Conservation (phyloP, 2,113 vertebrate genomes). For the Apaloderma vittatum region DNA sequence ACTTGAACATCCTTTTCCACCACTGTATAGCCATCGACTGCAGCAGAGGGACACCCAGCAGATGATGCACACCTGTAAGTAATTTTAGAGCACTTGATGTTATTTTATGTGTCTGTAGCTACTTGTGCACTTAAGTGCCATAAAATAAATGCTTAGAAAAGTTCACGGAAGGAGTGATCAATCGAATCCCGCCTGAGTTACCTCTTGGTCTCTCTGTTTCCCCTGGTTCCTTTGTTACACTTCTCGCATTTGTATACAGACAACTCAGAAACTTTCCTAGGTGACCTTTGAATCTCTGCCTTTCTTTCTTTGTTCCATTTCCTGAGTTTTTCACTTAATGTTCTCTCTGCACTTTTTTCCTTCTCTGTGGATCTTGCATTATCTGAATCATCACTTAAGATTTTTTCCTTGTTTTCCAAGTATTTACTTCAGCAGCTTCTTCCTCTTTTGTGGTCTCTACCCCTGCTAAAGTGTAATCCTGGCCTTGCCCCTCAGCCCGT, state of each 20-base stretch:
- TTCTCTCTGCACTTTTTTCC: slow-evolving; percentile 33
- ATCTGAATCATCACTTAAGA: slow-evolving; percentile 25
- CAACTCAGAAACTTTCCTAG: slow-evolving; percentile 63
- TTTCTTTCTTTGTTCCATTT: slow-evolving; percentile 71
- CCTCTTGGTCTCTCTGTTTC: slow-evolving; percentile 28
- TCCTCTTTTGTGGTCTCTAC: slow-evolving; percentile 16
- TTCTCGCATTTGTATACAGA: slow-evolving; percentile 64
- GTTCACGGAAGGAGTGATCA: slow-evolving; percentile 12
- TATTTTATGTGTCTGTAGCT: not conserved
- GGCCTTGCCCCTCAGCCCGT: not conserved
- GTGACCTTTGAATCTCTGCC: slow-evolving; percentile 63
- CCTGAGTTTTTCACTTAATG: slow-evolving; percentile 63
- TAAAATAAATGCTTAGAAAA: not conserved
- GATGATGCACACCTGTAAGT: not conserved
- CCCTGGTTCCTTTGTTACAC: slow-evolving; percentile 5
- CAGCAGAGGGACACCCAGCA: not conserved
- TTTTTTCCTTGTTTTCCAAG: slow-evolving; percentile 26
- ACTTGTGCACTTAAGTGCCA: not conserved
- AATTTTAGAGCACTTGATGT: not conserved
- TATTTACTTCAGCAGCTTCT: slow-evolving; percentile 49
- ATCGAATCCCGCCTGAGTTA: not conserved
- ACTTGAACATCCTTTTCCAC: not conserved
- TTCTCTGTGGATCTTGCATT: slow-evolving; percentile 14
- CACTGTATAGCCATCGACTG: fast-evolving
- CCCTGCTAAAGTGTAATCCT: not conserved